Base-by-base conservation (phyloP, 2,888 invertebrate genomes). In the Zootermopsis nevadensis region DNA sequence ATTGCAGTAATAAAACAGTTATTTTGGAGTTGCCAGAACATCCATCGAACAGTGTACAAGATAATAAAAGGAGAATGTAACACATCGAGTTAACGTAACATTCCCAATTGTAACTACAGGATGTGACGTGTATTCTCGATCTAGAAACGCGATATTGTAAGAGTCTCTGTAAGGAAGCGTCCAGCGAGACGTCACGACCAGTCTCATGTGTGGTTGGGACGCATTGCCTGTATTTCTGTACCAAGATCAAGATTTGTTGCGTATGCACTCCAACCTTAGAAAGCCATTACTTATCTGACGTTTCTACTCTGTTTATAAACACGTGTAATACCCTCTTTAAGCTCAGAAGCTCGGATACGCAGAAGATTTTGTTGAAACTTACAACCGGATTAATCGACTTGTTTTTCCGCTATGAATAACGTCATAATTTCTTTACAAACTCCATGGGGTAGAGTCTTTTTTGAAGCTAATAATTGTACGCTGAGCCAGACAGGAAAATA, bases 1-100 rank as follows among this genome's bases (percentile, higher is more conserved):
- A 77, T 77, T 42, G 42, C 77, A 22, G 30, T 30, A 77, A 48
- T 77, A 77, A 77, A 77, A 77, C 53, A 27, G 77, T 48, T 53
- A 77, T 77, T 77, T 77, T 48, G 48, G 53, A 35, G 30, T 30
- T 31, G 77, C 77, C 53, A 53, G 53, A 53, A 77, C 77, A 35
- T 31, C 27, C 24, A 74, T 7, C 33, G 35, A 6, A 35, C 38
- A 74, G n/a, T 38, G 24, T 38, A 31, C 38, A 31, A 69, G 2
- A 69, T 33, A 69, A 69, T 69, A 69, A 69, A 69, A 69, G 27
- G n/a, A n/a, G 15, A 6, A 27, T 27, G 60, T n/a, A n/a, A 60
- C 60, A n/a, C 10, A n/a, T 8, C 4, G 7, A 60, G 48, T 27
- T 60, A 7, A 19, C 3, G 22, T 33, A 19, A 15, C 69, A 4